Evolutionary conservation across 2,113 vertebrate genomes (phyloP), one percentile per base, ranked within the genome.

Genomic region (Eonycteris spelaea): DNA sequence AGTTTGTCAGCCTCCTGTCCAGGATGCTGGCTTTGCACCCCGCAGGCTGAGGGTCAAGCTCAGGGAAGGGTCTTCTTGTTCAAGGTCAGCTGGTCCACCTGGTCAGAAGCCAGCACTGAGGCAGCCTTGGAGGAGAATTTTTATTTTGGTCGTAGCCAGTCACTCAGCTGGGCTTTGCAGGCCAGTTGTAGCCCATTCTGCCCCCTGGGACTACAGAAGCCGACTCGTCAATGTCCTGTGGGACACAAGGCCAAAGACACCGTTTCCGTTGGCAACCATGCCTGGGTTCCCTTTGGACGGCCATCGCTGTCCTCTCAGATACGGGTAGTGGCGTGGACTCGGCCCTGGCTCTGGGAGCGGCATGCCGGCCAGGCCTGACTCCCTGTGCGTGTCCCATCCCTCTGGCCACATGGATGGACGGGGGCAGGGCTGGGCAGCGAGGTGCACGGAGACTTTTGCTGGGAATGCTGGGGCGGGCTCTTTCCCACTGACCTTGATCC

Each of bases 361-460:
- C 19, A 4, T 0, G 8, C 45, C 11, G 1, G 15, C 38, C 0
- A 6, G 16, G 40, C 6, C 48, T 28, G 63, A 18, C 51, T 63
- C 45, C 40, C 45, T 38, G 40, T 18, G 48, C 40, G 35, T n/a
- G 33, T 45, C 43, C 40, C 21, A 24, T 10, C 68, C 84, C 51
- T 70, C 77, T 35, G 68, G 74, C 33, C 38, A 3, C 22, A 43
- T 2, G 4, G 35, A 18, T 24, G 11, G 71, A 30, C 16, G 30
- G 24, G 48, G 18, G 85, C 48, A 9, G 84, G 67, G 80, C 21
- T 1, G 55, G 74, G 55, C 15, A 79, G 16, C 9, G 59, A 88
- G 65, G 65, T 21, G 28, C 82, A 30, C 1, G 15, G 45, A 33
- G 53, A 14, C 55, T 73, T 61, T 30, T 55, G 24, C 71, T 70